Base-by-base conservation (phyloP, 2,113 vertebrate genomes). In the Paralichthys olivaceus region DNA sequence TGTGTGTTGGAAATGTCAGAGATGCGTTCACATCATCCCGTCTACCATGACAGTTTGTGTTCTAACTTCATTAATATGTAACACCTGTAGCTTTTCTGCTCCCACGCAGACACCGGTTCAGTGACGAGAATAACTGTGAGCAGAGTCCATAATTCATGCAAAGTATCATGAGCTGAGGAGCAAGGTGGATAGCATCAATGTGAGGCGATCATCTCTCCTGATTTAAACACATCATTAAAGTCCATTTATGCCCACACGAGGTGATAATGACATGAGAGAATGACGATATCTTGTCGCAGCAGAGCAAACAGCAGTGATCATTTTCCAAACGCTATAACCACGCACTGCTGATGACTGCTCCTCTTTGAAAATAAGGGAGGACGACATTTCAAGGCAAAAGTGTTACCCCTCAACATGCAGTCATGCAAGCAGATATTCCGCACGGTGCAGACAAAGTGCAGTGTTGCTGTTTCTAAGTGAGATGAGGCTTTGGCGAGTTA, bases 331-430 rank as follows among this genome's bases (percentile, higher is more conserved):
- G 66, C 78, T 37, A 49, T 49, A 56, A 80, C 12, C 73, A 66
- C 51, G 67, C 55, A 83, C 29, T 43, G 49, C 72, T 72, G 43
- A 77, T 64, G 63, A 83, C 70, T 76, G 74, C 40, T 79, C 69
- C 70, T 62, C 14, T 5, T 64, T 29, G 74, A 23, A 81, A 80
- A 32, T 67, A 15, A 76, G 87, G 87, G 77, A 75, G 60, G 57
- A 85, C 91, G 90, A 91, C 89, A 92, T 91, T 70, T 90, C 91
- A 92, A 90, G 91, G 86, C 84, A 89, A 90, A 92, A 90, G 87
- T 84, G 81, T 83, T 81, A 87, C 85, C 75, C 81, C 22, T 32
- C 54, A 84, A 68, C 91, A 91, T 92, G 92, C 92, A 84, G 59
- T 74, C 88, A 90, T 93, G 91, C 90, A 90, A 83, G 83, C 34